phyloP scores from a whole-genome alignment of 1,140 invertebrate species.

The Helicorthomorpha holstii region DNA sequence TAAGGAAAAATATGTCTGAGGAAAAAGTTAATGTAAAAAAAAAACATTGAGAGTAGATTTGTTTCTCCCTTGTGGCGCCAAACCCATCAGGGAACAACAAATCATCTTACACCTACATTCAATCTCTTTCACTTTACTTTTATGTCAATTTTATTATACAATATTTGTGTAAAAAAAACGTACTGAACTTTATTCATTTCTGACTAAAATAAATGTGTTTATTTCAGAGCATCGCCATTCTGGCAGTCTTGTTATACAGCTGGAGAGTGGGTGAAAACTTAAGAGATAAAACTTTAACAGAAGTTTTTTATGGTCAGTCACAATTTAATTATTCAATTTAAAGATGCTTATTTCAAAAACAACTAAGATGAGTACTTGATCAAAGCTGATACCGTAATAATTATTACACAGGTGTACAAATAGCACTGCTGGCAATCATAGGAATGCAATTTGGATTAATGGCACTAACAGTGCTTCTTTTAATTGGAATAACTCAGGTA shows the following conservation, averaged over 20 bases:
- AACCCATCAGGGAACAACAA: too few species aligned
- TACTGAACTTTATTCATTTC: too few species aligned
- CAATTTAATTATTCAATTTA: background rate
- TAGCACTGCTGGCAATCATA: conserved; percentile 51
- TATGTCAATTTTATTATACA: too few species aligned
- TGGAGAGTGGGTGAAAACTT: conserved; percentile 44
- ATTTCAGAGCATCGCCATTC: conserved; percentile 47
- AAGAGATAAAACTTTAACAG: conserved; percentile 29
- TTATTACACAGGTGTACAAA: conserved; percentile 44
- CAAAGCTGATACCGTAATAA: conserved; percentile 5
- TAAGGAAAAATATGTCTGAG: too few species aligned
- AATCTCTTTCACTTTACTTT: too few species aligned
- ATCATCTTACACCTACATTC: too few species aligned
- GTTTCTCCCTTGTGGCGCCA: too few species aligned
- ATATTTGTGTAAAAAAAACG: too few species aligned
- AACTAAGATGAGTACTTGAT: background rate
- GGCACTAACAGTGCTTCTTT: conserved; percentile 41
- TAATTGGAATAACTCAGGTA: conserved; percentile 51
- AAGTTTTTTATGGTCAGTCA: conserved; percentile 50
- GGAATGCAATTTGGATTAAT: conserved; percentile 53
- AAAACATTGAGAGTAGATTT: too few species aligned
- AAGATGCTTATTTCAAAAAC: background rate
- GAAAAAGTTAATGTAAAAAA: too few species aligned
- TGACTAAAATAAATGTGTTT: too few species aligned
- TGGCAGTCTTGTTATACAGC: conserved; percentile 47